A percentile compares a stretch with the other conserved stretches of the same genome.
Conservation (phyloP, 35 echinoderm and acorn worm genomes). For the Patiria miniata region DNA sequence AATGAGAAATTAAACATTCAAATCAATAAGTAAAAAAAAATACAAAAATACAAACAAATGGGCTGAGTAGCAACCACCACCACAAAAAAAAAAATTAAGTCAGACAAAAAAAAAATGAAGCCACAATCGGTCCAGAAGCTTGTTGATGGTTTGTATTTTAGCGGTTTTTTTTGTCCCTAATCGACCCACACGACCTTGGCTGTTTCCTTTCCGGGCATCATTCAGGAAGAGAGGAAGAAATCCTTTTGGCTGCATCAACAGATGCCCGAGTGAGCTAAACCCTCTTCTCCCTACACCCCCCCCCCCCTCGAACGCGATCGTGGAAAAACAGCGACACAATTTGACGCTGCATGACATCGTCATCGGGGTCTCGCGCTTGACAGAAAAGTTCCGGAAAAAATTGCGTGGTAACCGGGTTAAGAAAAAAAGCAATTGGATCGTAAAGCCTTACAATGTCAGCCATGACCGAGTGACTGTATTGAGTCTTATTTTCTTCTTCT, state of each 20-base stretch:
- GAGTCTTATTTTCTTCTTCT: background rate
- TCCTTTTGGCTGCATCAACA: constrained; percentile 24
- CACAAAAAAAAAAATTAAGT: no score
- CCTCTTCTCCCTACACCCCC: background rate
- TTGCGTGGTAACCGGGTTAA: constrained; percentile 8
- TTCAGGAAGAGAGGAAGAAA: background rate
- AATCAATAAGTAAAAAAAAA: no score
- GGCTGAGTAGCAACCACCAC: no score
- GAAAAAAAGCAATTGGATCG: constrained; percentile 6
- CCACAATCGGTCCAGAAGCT: no score
- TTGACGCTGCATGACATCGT: background rate
- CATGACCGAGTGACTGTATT: background rate
- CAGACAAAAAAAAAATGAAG: no score
- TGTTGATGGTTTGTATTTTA: no score
- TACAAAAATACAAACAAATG: no score
- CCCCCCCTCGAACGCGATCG: background rate
- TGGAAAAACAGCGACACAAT: constrained; percentile 18
- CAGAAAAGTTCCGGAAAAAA: background rate
- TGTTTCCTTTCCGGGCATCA: no score
- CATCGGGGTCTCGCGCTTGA: background rate
- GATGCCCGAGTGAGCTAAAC: constrained; percentile 6
- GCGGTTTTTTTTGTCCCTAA: no score
- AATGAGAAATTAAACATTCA: no score
- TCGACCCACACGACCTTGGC: no score
- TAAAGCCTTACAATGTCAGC: background rate